Evolutionary conservation across 2,888 invertebrate species (phyloP).

Genomic region (Acleris sparsana): DNA sequence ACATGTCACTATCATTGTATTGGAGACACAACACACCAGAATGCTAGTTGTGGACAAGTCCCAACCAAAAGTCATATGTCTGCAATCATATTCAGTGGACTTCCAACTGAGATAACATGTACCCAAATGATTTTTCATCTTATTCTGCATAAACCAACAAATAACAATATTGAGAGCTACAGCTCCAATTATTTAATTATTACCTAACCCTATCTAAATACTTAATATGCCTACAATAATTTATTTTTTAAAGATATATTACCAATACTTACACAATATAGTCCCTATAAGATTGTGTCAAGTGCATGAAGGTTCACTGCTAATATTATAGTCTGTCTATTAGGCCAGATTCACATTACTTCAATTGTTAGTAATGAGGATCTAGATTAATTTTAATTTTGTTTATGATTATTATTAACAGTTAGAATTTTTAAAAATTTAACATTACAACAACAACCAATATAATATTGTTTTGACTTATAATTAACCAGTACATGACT

Average conservation of each 20-base stretch:
- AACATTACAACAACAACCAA: conserved; percentile 29
- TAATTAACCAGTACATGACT: background rate
- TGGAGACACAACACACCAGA: too few species aligned
- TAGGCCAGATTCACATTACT: conserved; percentile 19
- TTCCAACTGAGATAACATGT: background rate
- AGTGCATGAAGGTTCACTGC: background rate
- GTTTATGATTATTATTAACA: conserved; percentile 4
- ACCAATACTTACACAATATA: conserved; percentile 10
- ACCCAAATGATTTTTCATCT: background rate
- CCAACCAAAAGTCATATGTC: too few species aligned
- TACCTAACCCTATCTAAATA: conserved; percentile 27
- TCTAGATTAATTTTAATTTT: background rate
- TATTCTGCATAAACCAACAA: conserved; percentile 1
- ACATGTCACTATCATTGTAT: too few species aligned
- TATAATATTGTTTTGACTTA: conserved; percentile 25
- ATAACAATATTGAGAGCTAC: conserved; percentile 12
- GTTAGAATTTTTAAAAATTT: conserved; percentile 23
- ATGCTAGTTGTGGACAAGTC: too few species aligned
- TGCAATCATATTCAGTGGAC: too few species aligned
- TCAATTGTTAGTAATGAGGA: background rate
- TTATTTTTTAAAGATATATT: conserved; percentile 25
- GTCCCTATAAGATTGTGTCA: conserved; percentile 4
- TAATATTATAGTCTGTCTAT: background rate
- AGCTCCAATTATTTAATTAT: conserved; percentile 17
- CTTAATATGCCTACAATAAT: conserved; percentile 31